Base-by-base conservation (phyloP, 1,140 invertebrate species). In the Pogonus chalceus region DNA sequence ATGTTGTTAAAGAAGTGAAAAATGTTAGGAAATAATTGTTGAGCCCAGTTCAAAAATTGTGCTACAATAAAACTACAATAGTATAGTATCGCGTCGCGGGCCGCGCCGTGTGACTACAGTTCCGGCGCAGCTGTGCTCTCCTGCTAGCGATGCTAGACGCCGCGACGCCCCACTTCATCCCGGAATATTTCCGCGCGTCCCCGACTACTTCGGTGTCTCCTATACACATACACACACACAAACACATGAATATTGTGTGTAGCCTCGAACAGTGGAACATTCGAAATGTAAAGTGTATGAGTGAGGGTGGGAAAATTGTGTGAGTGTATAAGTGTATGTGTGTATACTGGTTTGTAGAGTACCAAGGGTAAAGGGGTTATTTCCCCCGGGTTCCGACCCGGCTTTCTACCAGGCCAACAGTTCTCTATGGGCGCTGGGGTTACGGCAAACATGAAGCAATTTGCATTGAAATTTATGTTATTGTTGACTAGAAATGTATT, bases 391-490 rank as follows among this genome's bases (percentile, higher is more conserved):
- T 43, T 43, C 37, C 37, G 37, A 43, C 37, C 37, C 37, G 37
- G 37, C 37, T 43, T 43, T 43, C 37, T 43, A 43, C 37, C 37
- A 43, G 37, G 9, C 37, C 37, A 43, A 43, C 37, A 43, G 37
- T 52, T 50, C 20, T 49, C 55, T 24, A 18, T 31, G n/a, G 55
- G 50, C 49, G 51, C 23, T 37, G 52, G 51, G 50, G 55, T 23
- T 52, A 49, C 46, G 52, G 37, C 31, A 52, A 52, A 46, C 47
- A 56, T 52, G 51, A 22, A 43, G 50, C 46, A 56, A 56, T 56
- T 56, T 56, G 55, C 55, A 52, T 52, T 50, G 47, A 56, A 56
- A 52, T 56, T 56, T 52, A 56, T 56, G 55, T 56, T 52, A 56
- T 52, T 56, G 55, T 56, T 56, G 51, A 52, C 43, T 21, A 22